Evolutionary conservation across 2,113 vertebrate genomes (phyloP).

Genomic region (Aspidoscelis tigris): DNA sequence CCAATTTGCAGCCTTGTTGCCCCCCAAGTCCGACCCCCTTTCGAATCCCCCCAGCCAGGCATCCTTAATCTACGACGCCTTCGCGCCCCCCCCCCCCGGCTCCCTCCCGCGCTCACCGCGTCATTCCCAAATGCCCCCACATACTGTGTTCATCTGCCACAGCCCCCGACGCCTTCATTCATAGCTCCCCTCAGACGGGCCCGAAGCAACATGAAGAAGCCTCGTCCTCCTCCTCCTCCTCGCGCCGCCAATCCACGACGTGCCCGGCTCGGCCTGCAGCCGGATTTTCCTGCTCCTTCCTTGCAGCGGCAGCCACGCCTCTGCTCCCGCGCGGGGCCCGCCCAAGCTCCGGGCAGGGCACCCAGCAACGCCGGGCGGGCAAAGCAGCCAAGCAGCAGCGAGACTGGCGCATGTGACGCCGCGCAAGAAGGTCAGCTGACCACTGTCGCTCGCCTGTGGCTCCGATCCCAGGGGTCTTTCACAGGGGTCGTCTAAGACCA

Average conservation of each 20-base stretch:
- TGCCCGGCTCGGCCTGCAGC: background rate
- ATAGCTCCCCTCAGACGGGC: background rate
- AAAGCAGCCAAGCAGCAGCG: too few species aligned
- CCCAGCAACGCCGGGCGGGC: background rate
- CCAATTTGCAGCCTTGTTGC: background rate
- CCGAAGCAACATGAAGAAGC: background rate
- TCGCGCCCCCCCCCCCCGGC: too few species aligned
- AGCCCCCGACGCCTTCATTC: background rate
- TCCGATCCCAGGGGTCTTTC: background rate
- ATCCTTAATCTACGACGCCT: background rate
- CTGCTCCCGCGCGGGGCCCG: background rate
- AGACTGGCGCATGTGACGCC: too few species aligned
- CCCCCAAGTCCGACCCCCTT: background rate
- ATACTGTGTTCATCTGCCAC: background rate
- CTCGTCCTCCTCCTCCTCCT: background rate
- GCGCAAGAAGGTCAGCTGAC: too few species aligned
- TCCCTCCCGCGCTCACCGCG: too few species aligned
- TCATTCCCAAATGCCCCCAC: background rate
- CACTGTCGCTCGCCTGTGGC: too few species aligned
- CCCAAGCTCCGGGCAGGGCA: background rate
- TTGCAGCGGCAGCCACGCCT: background rate
- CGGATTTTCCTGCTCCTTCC: background rate
- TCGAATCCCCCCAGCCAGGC: background rate
- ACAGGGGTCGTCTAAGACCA: too few species aligned
- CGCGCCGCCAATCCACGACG: background rate